These are phyloP conservation scores for Pyralis farinalis DNA, from an alignment of 2,888 invertebrate genomes.

Conservation along the genomic window DNA sequence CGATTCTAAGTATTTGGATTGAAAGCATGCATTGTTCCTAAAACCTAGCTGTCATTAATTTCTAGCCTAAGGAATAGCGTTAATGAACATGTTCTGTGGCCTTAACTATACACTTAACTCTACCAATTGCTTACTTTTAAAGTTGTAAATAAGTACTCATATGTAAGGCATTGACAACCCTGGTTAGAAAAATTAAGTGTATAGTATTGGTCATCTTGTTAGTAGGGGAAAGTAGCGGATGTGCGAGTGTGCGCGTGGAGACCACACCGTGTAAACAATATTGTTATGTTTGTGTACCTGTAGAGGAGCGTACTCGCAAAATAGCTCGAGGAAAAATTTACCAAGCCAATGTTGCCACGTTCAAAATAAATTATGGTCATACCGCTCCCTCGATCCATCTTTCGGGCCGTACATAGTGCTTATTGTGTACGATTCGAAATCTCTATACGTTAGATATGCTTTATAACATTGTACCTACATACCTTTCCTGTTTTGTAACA, in stretches of 20 bases:
- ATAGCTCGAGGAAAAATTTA: constrained; percentile 10
- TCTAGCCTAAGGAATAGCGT: constrained; percentile 71
- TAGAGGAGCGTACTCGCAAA: constrained; percentile 12
- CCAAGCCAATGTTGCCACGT: not conserved
- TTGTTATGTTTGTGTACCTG: constrained; percentile 16
- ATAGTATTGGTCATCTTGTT: constrained; percentile 62
- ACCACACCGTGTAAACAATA: constrained; percentile 69
- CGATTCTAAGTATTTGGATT: constrained; percentile 19
- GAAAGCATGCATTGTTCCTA: constrained; percentile 67
- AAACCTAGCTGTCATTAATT: constrained; percentile 57
- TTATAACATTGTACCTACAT: not conserved
- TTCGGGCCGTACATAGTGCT: not conserved
- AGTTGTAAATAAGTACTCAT: too few relatives aligned
- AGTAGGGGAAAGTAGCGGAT: constrained; percentile 69
- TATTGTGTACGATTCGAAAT: not conserved
- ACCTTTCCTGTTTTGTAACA: too few relatives aligned
- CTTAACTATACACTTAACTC: constrained; percentile 49
- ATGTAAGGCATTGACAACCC: not conserved
- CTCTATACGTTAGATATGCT: not conserved
- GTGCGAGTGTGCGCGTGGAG: constrained; percentile 76
- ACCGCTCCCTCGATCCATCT: not conserved
- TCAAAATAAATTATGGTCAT: not conserved
- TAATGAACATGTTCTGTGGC: constrained; percentile 62
- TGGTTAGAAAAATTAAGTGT: constrained; percentile 30
- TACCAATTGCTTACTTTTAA: too few relatives aligned